A percentile compares a stretch with the other conserved stretches of the same genome.
These are phyloP conservation scores for Synaphobranchus kaupii DNA, from an alignment of 2,797 vertebrate genomes.

Conservation along the genomic window DNA sequence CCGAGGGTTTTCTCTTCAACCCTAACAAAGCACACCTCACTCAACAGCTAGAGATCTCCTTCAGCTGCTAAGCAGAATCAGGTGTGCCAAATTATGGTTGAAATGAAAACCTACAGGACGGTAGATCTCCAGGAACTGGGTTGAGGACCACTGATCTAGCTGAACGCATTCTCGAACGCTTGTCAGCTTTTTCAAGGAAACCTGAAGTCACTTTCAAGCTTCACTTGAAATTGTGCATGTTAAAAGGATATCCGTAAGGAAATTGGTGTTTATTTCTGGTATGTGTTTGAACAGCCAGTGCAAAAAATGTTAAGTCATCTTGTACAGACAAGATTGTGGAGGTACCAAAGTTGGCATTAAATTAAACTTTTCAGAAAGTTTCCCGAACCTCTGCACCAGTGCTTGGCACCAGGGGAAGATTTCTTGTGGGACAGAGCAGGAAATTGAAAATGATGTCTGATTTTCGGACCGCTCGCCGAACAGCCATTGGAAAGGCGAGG, in stretches of 20 bases:
- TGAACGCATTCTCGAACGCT: background rate
- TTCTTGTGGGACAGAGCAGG: background rate
- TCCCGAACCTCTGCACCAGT: background rate
- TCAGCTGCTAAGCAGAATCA: no score
- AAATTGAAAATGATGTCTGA: background rate
- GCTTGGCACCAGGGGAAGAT: background rate
- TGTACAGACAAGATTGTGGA: background rate
- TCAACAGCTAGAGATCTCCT: no score
- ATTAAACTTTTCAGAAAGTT: background rate
- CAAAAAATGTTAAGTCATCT: background rate
- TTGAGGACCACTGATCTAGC: background rate
- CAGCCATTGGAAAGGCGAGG: background rate
- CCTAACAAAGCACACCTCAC: no score
- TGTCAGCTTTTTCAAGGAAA: background rate
- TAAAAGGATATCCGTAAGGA: background rate
- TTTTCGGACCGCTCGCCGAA: background rate
- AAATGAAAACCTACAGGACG: no score
- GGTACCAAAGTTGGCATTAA: background rate
- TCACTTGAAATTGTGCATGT: background rate
- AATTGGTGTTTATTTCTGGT: background rate
- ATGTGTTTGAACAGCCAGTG: background rate
- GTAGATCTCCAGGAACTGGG: no score
- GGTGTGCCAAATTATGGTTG: no score
- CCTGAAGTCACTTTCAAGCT: background rate
- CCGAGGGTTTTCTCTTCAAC: no score